Evolutionary conservation across 2,797 vertebrate genomes (phyloP).

Genomic region (Podarcis siculus): DNA sequence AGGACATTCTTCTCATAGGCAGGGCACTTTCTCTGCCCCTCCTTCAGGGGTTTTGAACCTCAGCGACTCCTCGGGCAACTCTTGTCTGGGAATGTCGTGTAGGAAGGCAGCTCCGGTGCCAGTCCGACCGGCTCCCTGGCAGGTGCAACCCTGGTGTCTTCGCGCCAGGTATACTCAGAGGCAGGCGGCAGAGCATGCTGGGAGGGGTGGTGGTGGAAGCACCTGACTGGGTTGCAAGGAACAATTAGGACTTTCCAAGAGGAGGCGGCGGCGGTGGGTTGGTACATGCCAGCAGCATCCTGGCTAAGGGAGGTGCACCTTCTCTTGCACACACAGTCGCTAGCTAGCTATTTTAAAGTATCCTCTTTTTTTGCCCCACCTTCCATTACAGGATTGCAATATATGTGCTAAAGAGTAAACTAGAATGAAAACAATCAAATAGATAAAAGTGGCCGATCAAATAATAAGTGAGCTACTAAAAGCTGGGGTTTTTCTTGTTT

Average conservation of each 20-base stretch:
- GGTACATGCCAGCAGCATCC: not conserved
- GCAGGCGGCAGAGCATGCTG: not conserved
- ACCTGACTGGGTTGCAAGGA: not conserved
- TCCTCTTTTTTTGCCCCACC: not conserved
- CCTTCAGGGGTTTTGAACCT: not conserved
- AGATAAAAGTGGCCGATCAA: not conserved
- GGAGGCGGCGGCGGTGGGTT: not conserved
- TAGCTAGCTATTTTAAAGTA: not conserved
- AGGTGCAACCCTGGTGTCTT: not conserved
- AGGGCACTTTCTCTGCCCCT: not conserved
- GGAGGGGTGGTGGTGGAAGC: not conserved
- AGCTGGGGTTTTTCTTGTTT: not conserved
- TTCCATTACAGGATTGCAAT: not conserved
- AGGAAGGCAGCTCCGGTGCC: not conserved
- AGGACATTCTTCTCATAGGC: conserved; percentile 4
- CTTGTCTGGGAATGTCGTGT: not conserved
- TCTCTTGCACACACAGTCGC: not conserved
- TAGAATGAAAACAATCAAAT: too few relatives aligned
- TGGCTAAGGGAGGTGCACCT: not conserved
- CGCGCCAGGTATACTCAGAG: too few relatives aligned
- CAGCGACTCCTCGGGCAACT: not conserved
- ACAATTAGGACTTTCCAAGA: not conserved
- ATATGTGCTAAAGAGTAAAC: not conserved
- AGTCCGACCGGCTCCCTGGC: not conserved
- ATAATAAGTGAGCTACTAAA: not conserved